phyloP scores from a whole-genome alignment of 2,888 invertebrate genomes.

The Eumacrocentrus americanus region DNA sequence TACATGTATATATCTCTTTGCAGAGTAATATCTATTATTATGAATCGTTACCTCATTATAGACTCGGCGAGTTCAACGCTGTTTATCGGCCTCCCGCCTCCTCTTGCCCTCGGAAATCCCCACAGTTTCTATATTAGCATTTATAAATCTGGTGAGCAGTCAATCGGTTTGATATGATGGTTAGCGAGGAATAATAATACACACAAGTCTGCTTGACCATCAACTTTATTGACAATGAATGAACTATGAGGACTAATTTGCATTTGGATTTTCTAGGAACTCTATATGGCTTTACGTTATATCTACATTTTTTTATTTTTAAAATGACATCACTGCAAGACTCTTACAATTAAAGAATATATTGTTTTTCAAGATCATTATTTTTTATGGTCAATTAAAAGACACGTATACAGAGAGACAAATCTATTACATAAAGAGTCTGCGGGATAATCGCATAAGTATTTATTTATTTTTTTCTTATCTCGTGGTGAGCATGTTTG shows the following conservation, averaged over 20 bases:
- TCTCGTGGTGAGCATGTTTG: constrained; percentile 16
- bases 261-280: too few relatives aligned
- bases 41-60: constrained; percentile 23
- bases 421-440: constrained; percentile 12
- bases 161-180: too few relatives aligned
- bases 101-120: not conserved
- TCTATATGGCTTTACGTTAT: too few relatives aligned
- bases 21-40: constrained; percentile 23
- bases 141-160: too few relatives aligned
- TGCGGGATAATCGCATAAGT: not conserved
- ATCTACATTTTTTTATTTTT: too few relatives aligned
- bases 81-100: not conserved
- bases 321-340: not conserved
- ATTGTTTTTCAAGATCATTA: too few relatives aligned
- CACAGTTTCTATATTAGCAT: not conserved
- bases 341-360: too few relatives aligned
- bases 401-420: not conserved
- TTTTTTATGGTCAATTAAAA: not conserved
- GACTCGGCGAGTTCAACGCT: constrained; percentile 7
- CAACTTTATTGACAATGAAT: too few relatives aligned
- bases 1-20: not conserved
- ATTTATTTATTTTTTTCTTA: constrained; percentile 5
- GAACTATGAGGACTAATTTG: too few relatives aligned
- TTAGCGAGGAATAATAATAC: too few relatives aligned
- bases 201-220: too few relatives aligned